Percentiles rank a stretch among this genome's conserved stretches.
Conservation (phyloP, 2,113 vertebrate species). For the Rhabdornis inornatus region DNA sequence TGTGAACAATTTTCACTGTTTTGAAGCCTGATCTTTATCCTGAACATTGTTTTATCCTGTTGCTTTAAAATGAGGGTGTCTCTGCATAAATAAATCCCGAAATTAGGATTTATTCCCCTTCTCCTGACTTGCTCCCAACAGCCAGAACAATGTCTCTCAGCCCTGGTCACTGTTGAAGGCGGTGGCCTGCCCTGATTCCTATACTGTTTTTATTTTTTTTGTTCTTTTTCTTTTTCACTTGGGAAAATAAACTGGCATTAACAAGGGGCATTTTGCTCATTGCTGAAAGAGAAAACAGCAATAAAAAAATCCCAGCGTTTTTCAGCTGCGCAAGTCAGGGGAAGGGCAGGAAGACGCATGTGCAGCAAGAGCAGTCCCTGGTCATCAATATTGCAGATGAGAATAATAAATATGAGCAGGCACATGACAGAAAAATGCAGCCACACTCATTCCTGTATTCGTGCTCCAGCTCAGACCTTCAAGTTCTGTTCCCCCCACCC, state of each 20-base stretch:
- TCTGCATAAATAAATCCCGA: neutral
- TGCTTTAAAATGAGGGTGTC: neutral
- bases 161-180: neutral
- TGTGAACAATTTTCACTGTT: neutral
- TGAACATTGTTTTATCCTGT: neutral
- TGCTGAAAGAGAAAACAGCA: neutral
- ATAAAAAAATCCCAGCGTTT: neutral
- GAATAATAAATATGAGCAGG: neutral
- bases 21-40: neutral
- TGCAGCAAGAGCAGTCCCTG: neutral
- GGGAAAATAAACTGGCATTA: neutral
- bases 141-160: neutral
- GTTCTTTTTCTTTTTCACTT: neutral
- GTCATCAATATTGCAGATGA: slow-evolving; percentile 21
- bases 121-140: neutral
- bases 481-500: neutral
- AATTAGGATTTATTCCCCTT: neutral
- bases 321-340: neutral
- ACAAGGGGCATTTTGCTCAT: neutral
- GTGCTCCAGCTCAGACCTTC: neutral
- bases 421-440: neutral
- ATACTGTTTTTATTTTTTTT: neutral
- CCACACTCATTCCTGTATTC: accelerated
- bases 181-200: neutral
- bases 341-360: neutral